phyloP scores from a whole-genome alignment of 2,113 vertebrate genomes.

The Ardeotis arabs region DNA sequence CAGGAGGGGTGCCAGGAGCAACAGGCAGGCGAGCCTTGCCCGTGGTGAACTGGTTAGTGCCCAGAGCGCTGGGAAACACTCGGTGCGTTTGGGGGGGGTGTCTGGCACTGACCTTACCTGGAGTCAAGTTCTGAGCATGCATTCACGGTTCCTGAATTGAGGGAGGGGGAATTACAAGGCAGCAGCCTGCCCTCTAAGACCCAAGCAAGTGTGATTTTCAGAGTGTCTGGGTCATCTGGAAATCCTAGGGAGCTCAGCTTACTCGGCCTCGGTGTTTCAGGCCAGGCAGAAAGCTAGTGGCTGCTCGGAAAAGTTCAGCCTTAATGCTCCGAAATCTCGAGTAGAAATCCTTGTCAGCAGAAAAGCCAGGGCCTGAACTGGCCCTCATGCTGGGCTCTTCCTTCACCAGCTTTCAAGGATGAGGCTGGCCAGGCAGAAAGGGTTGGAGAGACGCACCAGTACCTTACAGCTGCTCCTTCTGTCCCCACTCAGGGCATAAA shows the following conservation, averaged over 20 bases:
- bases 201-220: background rate
- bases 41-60: no score
- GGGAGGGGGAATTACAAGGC: background rate
- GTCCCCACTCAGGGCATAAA: background rate
- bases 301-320: background rate
- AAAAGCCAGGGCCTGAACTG: background rate
- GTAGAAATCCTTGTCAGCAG: background rate
- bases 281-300: background rate
- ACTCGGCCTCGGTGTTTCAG: background rate
- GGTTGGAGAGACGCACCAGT: background rate
- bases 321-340: background rate
- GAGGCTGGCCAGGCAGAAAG: background rate
- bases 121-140: background rate
- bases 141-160: background rate
- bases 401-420: background rate
- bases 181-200: background rate
- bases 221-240: background rate
- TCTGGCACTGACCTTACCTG: background rate
- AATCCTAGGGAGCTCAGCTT: background rate
- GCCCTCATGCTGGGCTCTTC: background rate
- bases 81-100: background rate
- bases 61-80: background rate
- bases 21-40: background rate
- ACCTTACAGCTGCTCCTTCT: background rate
- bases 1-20: background rate